Evolutionary conservation across 2,888 invertebrate genomes (phyloP).

Genomic region (Norana najaformis): DNA sequence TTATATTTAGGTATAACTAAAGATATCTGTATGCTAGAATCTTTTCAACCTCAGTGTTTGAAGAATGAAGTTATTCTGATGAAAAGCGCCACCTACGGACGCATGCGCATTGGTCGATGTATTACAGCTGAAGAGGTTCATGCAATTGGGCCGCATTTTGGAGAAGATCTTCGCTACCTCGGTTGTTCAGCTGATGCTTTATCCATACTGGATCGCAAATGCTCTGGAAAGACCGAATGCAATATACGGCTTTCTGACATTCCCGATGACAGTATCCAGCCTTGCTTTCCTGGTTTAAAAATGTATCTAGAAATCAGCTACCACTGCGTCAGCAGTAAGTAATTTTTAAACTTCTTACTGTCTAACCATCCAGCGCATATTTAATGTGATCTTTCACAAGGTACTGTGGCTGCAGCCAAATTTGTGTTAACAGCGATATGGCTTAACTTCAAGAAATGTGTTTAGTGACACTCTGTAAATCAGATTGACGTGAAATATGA

Average conservation of each 20-base stretch:
- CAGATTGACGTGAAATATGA: too few relatives aligned
- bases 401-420: too few relatives aligned
- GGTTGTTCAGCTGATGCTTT: conserved; percentile 32
- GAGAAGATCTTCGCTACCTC: conserved; percentile 15
- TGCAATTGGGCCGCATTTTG: background rate
- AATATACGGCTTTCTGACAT: conserved; percentile 18
- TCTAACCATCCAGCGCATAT: too few relatives aligned
- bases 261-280: background rate
- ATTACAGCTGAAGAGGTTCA: conserved; percentile 14
- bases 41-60: conserved; percentile 24
- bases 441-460: too few relatives aligned
- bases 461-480: too few relatives aligned
- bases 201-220: conserved; percentile 27
- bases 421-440: too few relatives aligned
- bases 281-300: conserved; percentile 30
- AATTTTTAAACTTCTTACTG: background rate
- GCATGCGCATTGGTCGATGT: conserved; percentile 29
- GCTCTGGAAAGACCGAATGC: conserved; percentile 31
- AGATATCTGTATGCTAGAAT: background rate
- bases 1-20: conserved; percentile 8
- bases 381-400: too few relatives aligned
- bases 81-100: conserved; percentile 24
- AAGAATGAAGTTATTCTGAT: conserved; percentile 25
- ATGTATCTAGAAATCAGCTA: conserved; percentile 32
- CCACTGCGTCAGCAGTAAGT: conserved; percentile 31